These are phyloP conservation scores for Clarias pachynema DNA, from an alignment of 2,797 vertebrate species.

Conservation along the genomic window DNA sequence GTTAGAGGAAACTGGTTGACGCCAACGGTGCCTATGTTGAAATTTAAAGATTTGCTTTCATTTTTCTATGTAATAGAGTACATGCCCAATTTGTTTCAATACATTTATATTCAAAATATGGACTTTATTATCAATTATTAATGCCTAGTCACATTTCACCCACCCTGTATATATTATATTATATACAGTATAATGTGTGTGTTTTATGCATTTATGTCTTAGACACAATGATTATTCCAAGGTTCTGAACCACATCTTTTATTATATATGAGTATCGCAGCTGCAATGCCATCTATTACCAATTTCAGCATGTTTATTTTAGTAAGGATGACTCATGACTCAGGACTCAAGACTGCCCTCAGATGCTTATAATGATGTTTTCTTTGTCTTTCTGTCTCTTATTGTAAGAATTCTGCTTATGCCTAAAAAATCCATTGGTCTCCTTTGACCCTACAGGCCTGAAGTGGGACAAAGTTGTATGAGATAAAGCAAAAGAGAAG, in stretches of 20 bases:
- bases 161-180: too few relatives aligned
- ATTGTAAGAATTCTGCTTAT: neutral
- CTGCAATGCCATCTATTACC: neutral
- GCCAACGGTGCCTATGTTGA: too few relatives aligned
- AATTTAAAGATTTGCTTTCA: too few relatives aligned
- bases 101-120: too few relatives aligned
- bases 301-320: slow-evolving; percentile 12
- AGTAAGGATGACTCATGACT: neutral
- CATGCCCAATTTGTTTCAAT: too few relatives aligned
- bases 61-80: too few relatives aligned
- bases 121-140: too few relatives aligned
- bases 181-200: neutral
- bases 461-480: slow-evolving; percentile 22
- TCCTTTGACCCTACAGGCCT: neutral
- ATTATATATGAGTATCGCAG: slow-evolving; percentile 21
- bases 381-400: neutral
- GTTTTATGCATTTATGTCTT: neutral
- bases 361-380: neutral
- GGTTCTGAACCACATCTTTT: neutral
- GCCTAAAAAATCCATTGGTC: neutral
- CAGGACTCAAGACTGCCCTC: neutral
- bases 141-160: too few relatives aligned
- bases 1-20: too few relatives aligned
- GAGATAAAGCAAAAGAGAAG: slow-evolving; percentile 37
- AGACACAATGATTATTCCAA: neutral